A percentile compares a stretch with the other conserved stretches of the same genome.
Evolutionary conservation across 2,888 invertebrate species (phyloP).

Genomic region (Ametastegia equiseti): DNA sequence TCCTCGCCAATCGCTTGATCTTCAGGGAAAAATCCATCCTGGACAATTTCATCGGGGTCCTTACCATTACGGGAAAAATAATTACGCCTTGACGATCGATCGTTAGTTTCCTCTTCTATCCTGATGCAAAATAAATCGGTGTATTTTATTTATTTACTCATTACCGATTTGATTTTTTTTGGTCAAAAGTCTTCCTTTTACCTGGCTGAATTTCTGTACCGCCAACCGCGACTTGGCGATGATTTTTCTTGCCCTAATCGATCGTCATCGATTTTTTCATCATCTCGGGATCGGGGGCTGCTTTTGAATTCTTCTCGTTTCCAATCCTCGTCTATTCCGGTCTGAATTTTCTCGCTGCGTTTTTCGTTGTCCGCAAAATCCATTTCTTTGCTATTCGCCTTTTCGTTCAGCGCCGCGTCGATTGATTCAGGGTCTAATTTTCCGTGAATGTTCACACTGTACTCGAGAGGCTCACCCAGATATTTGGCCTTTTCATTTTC

Average conservation of each 20-base stretch:
- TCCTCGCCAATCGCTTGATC: too few relatives aligned
- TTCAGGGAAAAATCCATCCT: background rate
- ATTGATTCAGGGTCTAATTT: constrained; percentile 42
- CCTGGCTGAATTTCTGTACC: background rate
- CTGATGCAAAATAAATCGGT: background rate
- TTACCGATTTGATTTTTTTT: background rate
- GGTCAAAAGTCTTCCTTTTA: background rate
- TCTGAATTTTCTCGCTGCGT: background rate
- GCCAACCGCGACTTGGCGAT: background rate
- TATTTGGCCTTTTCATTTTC: background rate
- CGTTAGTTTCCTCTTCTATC: constrained; percentile 26
- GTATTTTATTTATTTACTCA: background rate
- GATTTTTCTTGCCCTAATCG: background rate
- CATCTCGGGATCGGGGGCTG: constrained; percentile 55
- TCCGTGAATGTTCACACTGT: constrained; percentile 43
- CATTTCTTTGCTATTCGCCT: constrained; percentile 48
- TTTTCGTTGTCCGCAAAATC: background rate
- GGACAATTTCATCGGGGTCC: background rate
- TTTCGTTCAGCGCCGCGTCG: constrained; percentile 41
- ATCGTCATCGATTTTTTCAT: constrained; percentile 54
- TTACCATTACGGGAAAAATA: background rate
- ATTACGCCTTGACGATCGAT: background rate
- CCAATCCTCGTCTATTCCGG: constrained; percentile 54
- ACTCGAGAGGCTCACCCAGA: constrained; percentile 49
- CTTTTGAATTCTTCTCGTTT: constrained; percentile 50